These are phyloP conservation scores for Hippocampus kuda DNA, from an alignment of 2,797 vertebrate species.

Conservation along the genomic window DNA sequence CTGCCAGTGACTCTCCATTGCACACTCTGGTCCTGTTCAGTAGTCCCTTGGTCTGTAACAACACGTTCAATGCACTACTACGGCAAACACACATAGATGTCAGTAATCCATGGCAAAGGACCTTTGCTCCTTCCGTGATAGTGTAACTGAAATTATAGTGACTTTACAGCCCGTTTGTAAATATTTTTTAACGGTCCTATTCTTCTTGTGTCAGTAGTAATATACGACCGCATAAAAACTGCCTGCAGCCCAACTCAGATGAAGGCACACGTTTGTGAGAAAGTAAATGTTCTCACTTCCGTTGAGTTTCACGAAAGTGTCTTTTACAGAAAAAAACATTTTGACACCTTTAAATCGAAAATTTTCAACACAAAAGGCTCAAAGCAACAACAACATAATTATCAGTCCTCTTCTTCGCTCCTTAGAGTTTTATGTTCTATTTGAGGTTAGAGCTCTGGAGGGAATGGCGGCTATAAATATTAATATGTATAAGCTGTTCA, in stretches of 20 bases:
- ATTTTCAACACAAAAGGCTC: conserved; percentile 10
- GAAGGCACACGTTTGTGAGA: conserved; percentile 65
- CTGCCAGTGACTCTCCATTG: conserved; percentile 46
- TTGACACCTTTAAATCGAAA: background rate
- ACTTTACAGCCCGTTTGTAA: conserved; percentile 42
- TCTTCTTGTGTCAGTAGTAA: conserved; percentile 12
- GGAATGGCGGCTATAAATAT: conserved; percentile 16
- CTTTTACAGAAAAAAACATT: conserved; percentile 18
- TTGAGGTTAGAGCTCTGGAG: conserved; percentile 29
- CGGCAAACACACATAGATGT: conserved; percentile 28
- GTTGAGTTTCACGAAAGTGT: conserved; percentile 21
- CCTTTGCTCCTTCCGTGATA: conserved; percentile 24
- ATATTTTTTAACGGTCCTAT: conserved; percentile 34
- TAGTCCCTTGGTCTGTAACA: conserved; percentile 12
- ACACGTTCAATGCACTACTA: conserved; percentile 15
- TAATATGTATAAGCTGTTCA: conserved; percentile 29
- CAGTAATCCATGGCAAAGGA: conserved; percentile 26
- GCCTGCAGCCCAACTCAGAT: conserved; percentile 49
- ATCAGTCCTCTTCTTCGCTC: conserved; percentile 13
- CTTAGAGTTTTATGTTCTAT: conserved; percentile 19
- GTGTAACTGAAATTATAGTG: conserved; percentile 37
- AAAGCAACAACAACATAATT: conserved; percentile 1
- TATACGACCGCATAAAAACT: conserved; percentile 39
- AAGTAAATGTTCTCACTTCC: conserved; percentile 32
- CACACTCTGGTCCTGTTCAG: conserved; percentile 28